phyloP scores from a whole-genome alignment of 2,113 vertebrate species.

The Embiotoca jacksoni region DNA sequence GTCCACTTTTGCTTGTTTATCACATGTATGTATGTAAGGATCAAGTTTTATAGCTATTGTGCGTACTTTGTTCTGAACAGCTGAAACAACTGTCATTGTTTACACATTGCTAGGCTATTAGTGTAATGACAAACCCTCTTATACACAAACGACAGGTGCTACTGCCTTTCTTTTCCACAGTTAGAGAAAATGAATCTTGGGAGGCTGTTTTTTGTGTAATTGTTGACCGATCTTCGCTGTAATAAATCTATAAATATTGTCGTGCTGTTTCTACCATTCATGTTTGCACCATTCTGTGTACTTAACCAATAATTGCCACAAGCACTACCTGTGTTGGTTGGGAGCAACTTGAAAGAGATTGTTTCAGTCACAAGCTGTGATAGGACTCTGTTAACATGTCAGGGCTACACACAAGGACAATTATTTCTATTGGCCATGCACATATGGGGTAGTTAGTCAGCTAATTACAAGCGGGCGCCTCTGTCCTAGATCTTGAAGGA shows the following conservation, averaged over 20 bases:
- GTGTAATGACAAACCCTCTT: conserved; percentile 28
- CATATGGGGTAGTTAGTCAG: conserved; percentile 80
- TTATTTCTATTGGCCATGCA: conserved; percentile 75
- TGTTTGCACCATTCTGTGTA: conserved; percentile 34
- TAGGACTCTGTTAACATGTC: conserved; percentile 72
- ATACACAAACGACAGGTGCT: conserved; percentile 52
- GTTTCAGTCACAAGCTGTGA: conserved; percentile 63
- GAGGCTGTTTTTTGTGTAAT: conserved; percentile 32
- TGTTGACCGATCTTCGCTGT: conserved; percentile 24
- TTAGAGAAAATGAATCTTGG: conserved; percentile 12
- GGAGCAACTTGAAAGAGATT: conserved; percentile 71
- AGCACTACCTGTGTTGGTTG: conserved; percentile 33
- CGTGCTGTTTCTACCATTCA: conserved; percentile 29
- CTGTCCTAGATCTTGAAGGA: conserved; percentile 81
- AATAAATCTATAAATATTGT: conserved; percentile 48
- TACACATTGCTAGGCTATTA: conserved; percentile 28
- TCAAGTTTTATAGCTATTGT: conserved; percentile 34
- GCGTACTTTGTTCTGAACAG: conserved; percentile 30
- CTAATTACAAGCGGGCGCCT: conserved; percentile 73
- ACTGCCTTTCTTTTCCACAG: conserved; percentile 10
- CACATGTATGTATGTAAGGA: conserved; percentile 32
- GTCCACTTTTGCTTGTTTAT: conserved; percentile 58
- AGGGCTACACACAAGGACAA: conserved; percentile 76
- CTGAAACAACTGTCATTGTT: conserved; percentile 38
- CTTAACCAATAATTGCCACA: conserved; percentile 50